phyloP scores from a whole-genome alignment of 2,797 vertebrate species.

The Hafferia zeledoni region DNA sequence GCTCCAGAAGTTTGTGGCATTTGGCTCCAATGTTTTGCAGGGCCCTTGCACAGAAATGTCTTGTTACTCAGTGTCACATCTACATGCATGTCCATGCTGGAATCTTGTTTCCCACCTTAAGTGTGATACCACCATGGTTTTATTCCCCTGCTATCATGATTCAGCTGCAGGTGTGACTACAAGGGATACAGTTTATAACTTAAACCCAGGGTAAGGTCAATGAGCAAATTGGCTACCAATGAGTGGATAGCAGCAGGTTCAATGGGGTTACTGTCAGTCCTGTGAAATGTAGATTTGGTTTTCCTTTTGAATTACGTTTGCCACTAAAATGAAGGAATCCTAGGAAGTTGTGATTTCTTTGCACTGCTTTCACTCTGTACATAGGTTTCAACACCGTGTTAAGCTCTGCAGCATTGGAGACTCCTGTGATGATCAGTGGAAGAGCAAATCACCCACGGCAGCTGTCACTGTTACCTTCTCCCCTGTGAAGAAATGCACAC shows the following conservation, averaged over 20 bases:
- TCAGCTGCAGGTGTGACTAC: background rate
- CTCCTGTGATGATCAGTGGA: background rate
- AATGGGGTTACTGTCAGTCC: background rate
- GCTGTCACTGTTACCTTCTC: background rate
- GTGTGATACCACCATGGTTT: background rate
- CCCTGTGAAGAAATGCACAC: accelerated
- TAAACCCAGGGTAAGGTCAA: background rate
- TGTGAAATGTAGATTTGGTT: background rate
- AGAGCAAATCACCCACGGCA: background rate
- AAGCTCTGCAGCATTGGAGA: background rate
- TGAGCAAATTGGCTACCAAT: background rate
- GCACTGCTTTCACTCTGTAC: background rate
- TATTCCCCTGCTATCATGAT: background rate
- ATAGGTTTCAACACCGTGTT: accelerated
- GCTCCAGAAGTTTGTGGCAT: background rate
- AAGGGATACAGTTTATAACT: background rate
- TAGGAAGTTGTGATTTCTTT: background rate
- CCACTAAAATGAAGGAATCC: background rate
- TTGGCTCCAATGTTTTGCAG: background rate
- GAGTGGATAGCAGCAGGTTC: background rate
- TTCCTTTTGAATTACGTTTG: background rate
- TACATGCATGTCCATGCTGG: accelerated
- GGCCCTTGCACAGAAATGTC: background rate
- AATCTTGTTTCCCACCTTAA: background rate
- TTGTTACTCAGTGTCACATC: accelerated